Conservation (phyloP, 1,140 invertebrate genomes). For the Formica exsecta region DNA sequence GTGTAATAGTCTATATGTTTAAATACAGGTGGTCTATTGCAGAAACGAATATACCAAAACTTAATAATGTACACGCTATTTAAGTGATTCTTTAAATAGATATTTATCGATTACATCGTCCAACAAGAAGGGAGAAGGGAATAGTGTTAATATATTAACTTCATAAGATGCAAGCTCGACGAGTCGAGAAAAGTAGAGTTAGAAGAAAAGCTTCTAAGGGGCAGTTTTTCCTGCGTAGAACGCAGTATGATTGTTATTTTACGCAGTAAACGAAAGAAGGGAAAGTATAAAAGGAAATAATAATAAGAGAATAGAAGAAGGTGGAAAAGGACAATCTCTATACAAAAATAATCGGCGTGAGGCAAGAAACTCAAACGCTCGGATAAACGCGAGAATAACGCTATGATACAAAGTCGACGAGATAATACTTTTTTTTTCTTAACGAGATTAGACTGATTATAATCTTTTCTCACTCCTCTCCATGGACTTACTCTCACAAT, state of each 20-base stretch:
- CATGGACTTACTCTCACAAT: neutral
- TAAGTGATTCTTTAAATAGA: conserved; percentile 82
- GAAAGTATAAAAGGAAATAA: conserved; percentile 70
- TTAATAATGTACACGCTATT: conserved; percentile 85
- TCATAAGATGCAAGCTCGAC: conserved; percentile 70
- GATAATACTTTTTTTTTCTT: conserved; percentile 83
- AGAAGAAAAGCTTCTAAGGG: conserved; percentile 48
- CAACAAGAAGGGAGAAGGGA: conserved; percentile 72
- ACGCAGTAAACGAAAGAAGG: conserved; percentile 13
- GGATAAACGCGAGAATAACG: conserved; percentile 73
- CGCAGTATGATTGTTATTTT: neutral
- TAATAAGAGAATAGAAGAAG: conserved; percentile 15
- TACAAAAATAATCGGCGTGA: conserved; percentile 79
- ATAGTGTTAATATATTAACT: conserved; percentile 85
- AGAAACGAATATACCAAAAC: conserved; percentile 84
- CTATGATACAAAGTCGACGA: conserved; percentile 83
- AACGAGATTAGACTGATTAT: conserved; percentile 78
- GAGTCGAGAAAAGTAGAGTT: conserved; percentile 56
- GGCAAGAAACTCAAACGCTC: conserved; percentile 73
- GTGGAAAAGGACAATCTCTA: conserved; percentile 75
- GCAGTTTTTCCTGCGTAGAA: conserved; percentile 34
- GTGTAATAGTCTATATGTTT: conserved; percentile 84
- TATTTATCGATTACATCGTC: conserved; percentile 82
- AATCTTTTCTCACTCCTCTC: conserved; percentile 66
- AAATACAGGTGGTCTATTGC: conserved; percentile 85